Base-by-base conservation (phyloP, 2,797 vertebrate species). In the Halcyon leucocephala region DNA sequence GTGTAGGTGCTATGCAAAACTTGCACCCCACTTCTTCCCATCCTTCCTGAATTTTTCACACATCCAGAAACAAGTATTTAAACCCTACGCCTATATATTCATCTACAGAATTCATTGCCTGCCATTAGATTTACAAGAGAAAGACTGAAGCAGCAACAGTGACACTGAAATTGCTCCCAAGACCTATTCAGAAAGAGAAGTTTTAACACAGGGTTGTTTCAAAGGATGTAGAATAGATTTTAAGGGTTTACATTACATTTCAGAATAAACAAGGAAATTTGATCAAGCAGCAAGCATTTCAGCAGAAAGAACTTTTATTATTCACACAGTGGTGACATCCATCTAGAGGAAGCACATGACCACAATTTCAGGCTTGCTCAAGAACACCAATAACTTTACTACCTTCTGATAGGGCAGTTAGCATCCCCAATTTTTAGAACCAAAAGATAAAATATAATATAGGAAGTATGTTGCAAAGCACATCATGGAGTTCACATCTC, bases 101-200 rank as follows among this genome's bases (percentile, higher is more conserved):
- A 70, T 72, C 86, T 76, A 54, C 74, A 93, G 73, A 94, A 93
- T 79, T 92, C 78, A 55, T 39, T 91, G 94, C 60, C 76, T 95
- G 78, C 82, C 67, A 60, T 69, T 85, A 73, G 42, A 82, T 65
- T 81, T 80, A 66, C 55, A 90, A 78, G 49, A 69, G 72, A 89
- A 84, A 92, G 29, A 66, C 49, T 61, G 42, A 90, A 65, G 58
- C n/a, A 84, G 82, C 48, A 80, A 80, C 64, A 83, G 60, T 20
- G 55, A 79, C 31, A 54, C 41, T 25, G 62, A 84, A 89, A 92
- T 82, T 86, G 48, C 48, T 92, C 54, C 66, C 58, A 84, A 92
- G 35, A 25, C 54, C 48, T 54, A 21, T 39, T 83, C 62, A 48
- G 54, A 69, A 81, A 73, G 26, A 62, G 26, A 73, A 76, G 42